Base-by-base conservation (phyloP, 2,797 vertebrate genomes). In the Diceros bicornis region DNA sequence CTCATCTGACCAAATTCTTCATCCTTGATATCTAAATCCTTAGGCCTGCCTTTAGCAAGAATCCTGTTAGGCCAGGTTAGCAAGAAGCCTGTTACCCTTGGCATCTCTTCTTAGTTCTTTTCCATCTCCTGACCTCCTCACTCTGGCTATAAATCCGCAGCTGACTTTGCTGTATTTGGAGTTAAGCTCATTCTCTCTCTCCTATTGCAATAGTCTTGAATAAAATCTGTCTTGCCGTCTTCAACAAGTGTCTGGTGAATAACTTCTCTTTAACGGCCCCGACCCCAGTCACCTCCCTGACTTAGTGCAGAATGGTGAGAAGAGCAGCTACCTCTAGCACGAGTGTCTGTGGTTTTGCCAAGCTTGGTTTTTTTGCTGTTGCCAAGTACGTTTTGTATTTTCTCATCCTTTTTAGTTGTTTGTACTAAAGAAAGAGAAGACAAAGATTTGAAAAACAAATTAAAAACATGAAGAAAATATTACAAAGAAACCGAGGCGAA, bases 381-480 rank as follows among this genome's bases (percentile, higher is more conserved):
- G 27, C 71, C 75, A 92, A 79, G 47, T 13, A 89, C 59, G 44
- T 66, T 89, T 82, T 95, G 68, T 66, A 87, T 94, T 77, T 50
- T 74, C 44, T 79, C 61, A 77, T 81, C 59, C 55, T 92, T 89
- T 84, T 84, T 17, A 32, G 21, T 27, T 82, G 20, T 91, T 93
- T 89, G 3, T 88, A 90, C 86, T 84, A 95, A 94, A 92, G 64
- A 77, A 88, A 96, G 57, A 57, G 13, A 68, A 23, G 13, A 8
- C 25, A 68, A 50, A 17, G 1, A 74, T 4, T 10, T 59, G n/a
- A 84, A 61, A 55, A 61, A 59, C 27, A 52, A 34, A 14, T 16
- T 8, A 55, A 69, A 50, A 68, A 32, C n/a, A 84, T 59, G 61
- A 96, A 92, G 66, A 17, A 89, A 91, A 34, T 82, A 81, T 50